Percentiles rank a stretch among this genome's conserved stretches.
Conservation (phyloP, 2,888 invertebrate species). For the Teleiodes luculella region DNA sequence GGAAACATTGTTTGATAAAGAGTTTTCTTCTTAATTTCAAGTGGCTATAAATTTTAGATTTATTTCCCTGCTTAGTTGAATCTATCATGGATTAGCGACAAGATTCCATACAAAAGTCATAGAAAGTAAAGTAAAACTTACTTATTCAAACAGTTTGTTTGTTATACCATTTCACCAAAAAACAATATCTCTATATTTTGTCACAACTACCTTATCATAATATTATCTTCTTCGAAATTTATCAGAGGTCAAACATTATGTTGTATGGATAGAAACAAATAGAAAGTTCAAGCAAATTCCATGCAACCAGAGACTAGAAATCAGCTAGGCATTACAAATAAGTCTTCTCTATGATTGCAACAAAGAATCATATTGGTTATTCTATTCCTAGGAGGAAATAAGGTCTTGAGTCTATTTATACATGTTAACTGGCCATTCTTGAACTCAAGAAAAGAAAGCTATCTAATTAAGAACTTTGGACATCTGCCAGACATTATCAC, state of each 20-base stretch:
- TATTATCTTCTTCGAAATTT: neutral
- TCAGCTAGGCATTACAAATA: neutral
- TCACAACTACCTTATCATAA: too few relatives aligned
- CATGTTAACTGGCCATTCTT: slow-evolving; percentile 30
- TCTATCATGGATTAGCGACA: too few relatives aligned
- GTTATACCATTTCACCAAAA: too few relatives aligned
- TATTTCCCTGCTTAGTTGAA: too few relatives aligned
- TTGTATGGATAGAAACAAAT: neutral
- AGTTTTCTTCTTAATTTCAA: too few relatives aligned
- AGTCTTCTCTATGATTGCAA: neutral
- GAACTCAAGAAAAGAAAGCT: slow-evolving; percentile 49
- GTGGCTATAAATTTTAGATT: too few relatives aligned
- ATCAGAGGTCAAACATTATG: neutral
- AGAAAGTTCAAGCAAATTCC: neutral
- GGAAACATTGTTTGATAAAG: too few relatives aligned
- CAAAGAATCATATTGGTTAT: neutral
- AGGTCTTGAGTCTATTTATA: slow-evolving; percentile 22
- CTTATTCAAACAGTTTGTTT: too few relatives aligned
- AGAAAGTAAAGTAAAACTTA: too few relatives aligned
- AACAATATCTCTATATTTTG: too few relatives aligned
- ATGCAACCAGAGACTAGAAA: neutral
- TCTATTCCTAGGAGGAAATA: slow-evolving; percentile 2
- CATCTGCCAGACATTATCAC: slow-evolving; percentile 50
- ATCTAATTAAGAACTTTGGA: slow-evolving; percentile 62
- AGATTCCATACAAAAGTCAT: too few relatives aligned